Evolutionary conservation across 2,888 invertebrate species (phyloP).

Genomic region (Agrochola lychnidis): DNA sequence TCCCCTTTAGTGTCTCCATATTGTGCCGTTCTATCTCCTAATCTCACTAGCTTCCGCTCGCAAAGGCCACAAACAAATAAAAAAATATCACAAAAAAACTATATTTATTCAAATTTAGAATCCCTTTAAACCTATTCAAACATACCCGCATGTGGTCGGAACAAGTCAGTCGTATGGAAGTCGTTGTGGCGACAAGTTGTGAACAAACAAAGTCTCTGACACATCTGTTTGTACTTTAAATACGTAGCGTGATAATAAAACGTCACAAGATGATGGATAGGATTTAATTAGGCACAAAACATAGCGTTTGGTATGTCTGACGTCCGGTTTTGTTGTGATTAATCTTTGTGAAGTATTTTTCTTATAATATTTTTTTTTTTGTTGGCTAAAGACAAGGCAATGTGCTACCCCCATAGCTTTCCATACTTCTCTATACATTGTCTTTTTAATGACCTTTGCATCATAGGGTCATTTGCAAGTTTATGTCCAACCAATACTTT

Average conservation of each 20-base stretch:
- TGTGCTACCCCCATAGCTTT: no score
- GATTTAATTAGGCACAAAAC: constrained; percentile 53
- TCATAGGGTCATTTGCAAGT: background rate
- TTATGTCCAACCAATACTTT: background rate
- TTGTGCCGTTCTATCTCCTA: background rate
- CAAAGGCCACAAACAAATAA: constrained; percentile 20
- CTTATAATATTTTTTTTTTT: background rate
- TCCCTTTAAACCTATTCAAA: constrained; percentile 37
- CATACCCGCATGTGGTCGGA: constrained; percentile 48
- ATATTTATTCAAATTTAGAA: constrained; percentile 24
- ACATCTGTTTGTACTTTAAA: constrained; percentile 39
- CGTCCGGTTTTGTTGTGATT: constrained; percentile 37
- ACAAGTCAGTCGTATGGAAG: constrained; percentile 22
- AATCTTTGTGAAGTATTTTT: constrained; percentile 31
- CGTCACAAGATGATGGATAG: constrained; percentile 60
- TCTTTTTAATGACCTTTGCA: background rate
- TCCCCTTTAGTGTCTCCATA: background rate
- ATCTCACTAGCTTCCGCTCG: background rate
- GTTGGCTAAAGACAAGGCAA: background rate
- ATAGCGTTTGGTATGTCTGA: constrained; percentile 28
- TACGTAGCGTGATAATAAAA: constrained; percentile 30
- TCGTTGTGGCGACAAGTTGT: constrained; percentile 14
- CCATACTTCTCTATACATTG: no score
- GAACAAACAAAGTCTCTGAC: constrained; percentile 22
- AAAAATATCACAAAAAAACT: constrained; percentile 4